Conservation (phyloP, 2,113 vertebrate species). For the Verasper variegatus region DNA sequence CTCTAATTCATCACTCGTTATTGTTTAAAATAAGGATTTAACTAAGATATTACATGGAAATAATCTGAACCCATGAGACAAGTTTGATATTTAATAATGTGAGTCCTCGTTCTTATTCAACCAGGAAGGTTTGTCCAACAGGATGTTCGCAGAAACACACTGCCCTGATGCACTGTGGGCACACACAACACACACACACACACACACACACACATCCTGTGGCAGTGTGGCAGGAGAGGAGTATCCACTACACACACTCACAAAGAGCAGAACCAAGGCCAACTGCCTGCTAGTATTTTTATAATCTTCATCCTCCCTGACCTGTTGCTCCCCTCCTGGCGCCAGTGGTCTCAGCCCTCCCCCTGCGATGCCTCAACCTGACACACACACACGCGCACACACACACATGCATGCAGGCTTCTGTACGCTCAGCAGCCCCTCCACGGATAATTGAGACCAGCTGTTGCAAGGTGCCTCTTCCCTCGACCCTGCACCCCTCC, state of each 20-base stretch:
- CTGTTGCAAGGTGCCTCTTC: constrained; percentile 87
- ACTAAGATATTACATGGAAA: too few species aligned
- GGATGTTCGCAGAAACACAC: constrained; percentile 44
- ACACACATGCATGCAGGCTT: constrained; percentile 60
- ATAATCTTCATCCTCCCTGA: constrained; percentile 87
- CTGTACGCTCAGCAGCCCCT: constrained; percentile 71
- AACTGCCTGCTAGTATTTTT: constrained; percentile 86
- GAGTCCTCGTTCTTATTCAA: constrained; percentile 10
- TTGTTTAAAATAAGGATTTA: too few species aligned
- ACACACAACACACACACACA: constrained; percentile 20
- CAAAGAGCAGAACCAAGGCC: constrained; percentile 74
- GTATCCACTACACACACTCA: constrained; percentile 63
- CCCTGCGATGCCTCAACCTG: constrained; percentile 57
- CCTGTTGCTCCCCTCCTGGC: constrained; percentile 85
- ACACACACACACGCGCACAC: constrained; percentile 40
- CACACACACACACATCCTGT: constrained; percentile 62
- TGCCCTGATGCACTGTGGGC: constrained; percentile 13
- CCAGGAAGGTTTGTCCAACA: constrained; percentile 52
- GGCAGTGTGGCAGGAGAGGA: constrained; percentile 51
- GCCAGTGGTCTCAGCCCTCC: constrained; percentile 83
- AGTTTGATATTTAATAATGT: too few species aligned
- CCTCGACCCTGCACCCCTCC: constrained; percentile 65
- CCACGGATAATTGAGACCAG: constrained; percentile 85
- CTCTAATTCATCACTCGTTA: background rate
- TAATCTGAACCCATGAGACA: too few species aligned